Percentiles rank a stretch among this genome's conserved stretches.
These are phyloP conservation scores for Cosmia trapezina DNA, from an alignment of 2,888 invertebrate genomes.

Conservation along the genomic window DNA sequence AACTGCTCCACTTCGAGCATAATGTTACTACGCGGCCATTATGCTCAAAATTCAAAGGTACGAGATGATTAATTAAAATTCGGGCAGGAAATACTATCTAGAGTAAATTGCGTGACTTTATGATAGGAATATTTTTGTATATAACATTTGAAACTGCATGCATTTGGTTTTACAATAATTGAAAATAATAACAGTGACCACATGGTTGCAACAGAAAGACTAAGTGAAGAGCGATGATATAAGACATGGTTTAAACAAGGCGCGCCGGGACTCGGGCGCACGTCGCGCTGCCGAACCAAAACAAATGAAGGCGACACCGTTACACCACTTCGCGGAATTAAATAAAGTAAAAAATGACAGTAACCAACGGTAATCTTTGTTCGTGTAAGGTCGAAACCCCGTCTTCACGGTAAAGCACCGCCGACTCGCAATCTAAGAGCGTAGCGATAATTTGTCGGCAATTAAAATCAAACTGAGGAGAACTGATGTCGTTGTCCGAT, in stretches of 20 bases:
- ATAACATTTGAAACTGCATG: slow-evolving; percentile 1
- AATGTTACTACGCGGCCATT: slow-evolving; percentile 40
- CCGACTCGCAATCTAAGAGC: slow-evolving; percentile 68
- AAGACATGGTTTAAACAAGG: slow-evolving; percentile 65
- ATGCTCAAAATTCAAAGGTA: slow-evolving; percentile 37
- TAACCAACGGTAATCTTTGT: slow-evolving; percentile 87
- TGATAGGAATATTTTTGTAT: slow-evolving; percentile 5
- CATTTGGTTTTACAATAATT: slow-evolving; percentile 1
- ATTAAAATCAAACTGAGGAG: slow-evolving; percentile 76
- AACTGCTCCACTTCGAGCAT: slow-evolving; percentile 54
- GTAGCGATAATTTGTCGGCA: slow-evolving; percentile 72
- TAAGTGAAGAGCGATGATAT: slow-evolving; percentile 67
- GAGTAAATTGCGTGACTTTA: slow-evolving; percentile 21
- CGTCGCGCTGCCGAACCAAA: slow-evolving; percentile 80
- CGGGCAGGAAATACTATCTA: slow-evolving; percentile 34
- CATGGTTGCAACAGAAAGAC: slow-evolving; percentile 58
- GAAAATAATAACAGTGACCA: slow-evolving; percentile 6
- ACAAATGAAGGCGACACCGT: slow-evolving; percentile 88
- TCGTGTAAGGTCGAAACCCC: slow-evolving; percentile 81
- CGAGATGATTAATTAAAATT: slow-evolving; percentile 41
- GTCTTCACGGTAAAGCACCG: slow-evolving; percentile 77
- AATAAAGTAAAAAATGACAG: slow-evolving; percentile 84
- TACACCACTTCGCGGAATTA: slow-evolving; percentile 88
- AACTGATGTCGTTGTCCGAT: slow-evolving; percentile 56
- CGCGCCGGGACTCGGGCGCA: slow-evolving; percentile 62